Conservation (phyloP, 2,797 vertebrate genomes). For the Megaceryle alcyon region DNA sequence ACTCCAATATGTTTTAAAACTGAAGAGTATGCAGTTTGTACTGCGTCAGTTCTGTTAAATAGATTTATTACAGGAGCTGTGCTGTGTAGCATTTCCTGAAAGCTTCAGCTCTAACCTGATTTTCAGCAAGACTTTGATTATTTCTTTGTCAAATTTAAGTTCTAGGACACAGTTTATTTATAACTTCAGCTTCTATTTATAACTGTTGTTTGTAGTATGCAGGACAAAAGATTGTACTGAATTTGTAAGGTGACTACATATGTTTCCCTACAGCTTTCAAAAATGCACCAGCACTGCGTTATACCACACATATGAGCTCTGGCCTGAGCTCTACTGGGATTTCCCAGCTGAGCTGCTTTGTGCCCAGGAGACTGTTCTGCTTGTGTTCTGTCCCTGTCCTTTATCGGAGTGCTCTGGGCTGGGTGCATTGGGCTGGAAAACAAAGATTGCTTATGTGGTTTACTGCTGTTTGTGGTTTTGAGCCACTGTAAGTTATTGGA, state of each 20-base stretch:
- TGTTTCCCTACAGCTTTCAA: background rate
- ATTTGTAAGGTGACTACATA: background rate
- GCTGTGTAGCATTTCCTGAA: background rate
- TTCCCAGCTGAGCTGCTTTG: background rate
- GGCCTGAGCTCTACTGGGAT: background rate
- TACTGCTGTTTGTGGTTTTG: background rate
- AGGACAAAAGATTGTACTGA: background rate
- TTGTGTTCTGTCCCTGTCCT: background rate
- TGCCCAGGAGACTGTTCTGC: background rate
- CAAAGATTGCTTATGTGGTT: background rate
- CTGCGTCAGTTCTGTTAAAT: background rate
- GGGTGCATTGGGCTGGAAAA: background rate
- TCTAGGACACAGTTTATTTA: background rate
- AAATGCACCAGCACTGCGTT: background rate
- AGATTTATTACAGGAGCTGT: background rate
- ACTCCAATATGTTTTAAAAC: background rate
- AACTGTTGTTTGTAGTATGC: background rate
- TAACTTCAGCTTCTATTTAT: slow-evolving; percentile 3
- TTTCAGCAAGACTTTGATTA: background rate
- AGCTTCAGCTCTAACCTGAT: background rate
- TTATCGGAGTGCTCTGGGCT: background rate
- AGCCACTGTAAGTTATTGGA: background rate
- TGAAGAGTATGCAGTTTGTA: background rate
- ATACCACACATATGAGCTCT: fast-evolving
- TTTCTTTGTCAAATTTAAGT: background rate